These are phyloP conservation scores for Ganaspis brasiliensis DNA, from an alignment of 2,888 invertebrate species.

Conservation along the genomic window DNA sequence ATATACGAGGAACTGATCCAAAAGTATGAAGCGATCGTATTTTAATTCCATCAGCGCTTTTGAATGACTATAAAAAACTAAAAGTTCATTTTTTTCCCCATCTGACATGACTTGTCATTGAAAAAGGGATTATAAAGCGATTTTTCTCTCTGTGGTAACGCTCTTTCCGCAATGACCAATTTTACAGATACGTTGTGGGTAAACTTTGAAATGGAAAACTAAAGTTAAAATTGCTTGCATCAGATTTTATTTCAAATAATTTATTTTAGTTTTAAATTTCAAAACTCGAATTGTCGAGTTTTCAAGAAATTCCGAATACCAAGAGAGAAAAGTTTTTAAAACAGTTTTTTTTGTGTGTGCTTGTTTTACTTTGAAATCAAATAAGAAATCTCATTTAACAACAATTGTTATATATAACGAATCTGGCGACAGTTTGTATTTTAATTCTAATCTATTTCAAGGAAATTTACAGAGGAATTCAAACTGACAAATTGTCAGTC, in stretches of 20 bases:
- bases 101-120: slow-evolving; percentile 56
- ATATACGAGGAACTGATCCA: neutral
- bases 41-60: slow-evolving; percentile 29
- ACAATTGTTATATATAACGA: no score
- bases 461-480: neutral
- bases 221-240: slow-evolving; percentile 5
- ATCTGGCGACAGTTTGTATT: no score
- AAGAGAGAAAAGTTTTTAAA: no score
- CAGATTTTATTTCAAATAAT: no score
- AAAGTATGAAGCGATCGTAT: slow-evolving; percentile 11
- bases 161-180: slow-evolving; percentile 62
- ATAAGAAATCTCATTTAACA: no score
- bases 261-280: no score
- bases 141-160: slow-evolving; percentile 57
- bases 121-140: slow-evolving; percentile 53
- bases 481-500: slow-evolving; percentile 3
- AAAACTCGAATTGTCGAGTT: no score
- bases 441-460: neutral
- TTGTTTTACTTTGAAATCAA: no score
- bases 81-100: slow-evolving; percentile 62
- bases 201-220: slow-evolving; percentile 32
- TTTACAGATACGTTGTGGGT: slow-evolving; percentile 50
- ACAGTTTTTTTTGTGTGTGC: no score
- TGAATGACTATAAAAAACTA: slow-evolving; percentile 43
- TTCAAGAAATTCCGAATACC: no score